Base-by-base conservation (phyloP, 2,888 invertebrate species). In the Yponomeuta cagnagella region DNA sequence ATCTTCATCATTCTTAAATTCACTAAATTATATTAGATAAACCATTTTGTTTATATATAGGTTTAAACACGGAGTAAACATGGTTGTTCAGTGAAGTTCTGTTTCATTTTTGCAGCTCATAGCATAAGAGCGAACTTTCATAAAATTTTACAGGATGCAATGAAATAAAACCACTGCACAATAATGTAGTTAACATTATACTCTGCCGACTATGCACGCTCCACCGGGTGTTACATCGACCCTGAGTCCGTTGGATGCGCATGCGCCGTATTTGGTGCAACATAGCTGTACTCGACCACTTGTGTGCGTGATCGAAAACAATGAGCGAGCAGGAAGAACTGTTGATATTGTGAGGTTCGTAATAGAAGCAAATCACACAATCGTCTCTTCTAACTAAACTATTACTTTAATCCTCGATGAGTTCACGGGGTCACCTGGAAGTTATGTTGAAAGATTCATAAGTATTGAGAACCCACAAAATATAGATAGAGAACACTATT, bases 191-290 rank as follows among this genome's bases (percentile, higher is more conserved):
- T 10, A 23, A n/a, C 63, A 23, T 23, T 52, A 52, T 58, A 58
- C 52, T 3, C 4, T 12, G 15, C 52, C 52, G 15, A 8, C 23
- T 64, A 23, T 64, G 23, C 64, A 64, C 79, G 83, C 80, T 79
- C 76, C 78, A 79, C 78, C 78, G 80, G 74, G 73, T 79, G 79
- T 83, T 85, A 80, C 80, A 77, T 83, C 81, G 83, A 81, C 84
- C 82, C 80, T 82, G 80, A 79, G 31, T 65, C n/a, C 63, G 69
- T 77, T 75, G 77, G 78, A 79, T 81, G 80, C 78, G 77, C 76
- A 76, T 77, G 75, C 79, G 74, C 86, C 85, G 77, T 87, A 82
- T 85, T 80, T 81, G 82, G 86, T 78, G 74, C 76, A 78, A 68
- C 48, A 30, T 65, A 69, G 68, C 72, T 73, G 74, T 72, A 73